These are phyloP conservation scores for Euphonia xanthogaster DNA, from an alignment of 2,797 vertebrate species.

Conservation along the genomic window DNA sequence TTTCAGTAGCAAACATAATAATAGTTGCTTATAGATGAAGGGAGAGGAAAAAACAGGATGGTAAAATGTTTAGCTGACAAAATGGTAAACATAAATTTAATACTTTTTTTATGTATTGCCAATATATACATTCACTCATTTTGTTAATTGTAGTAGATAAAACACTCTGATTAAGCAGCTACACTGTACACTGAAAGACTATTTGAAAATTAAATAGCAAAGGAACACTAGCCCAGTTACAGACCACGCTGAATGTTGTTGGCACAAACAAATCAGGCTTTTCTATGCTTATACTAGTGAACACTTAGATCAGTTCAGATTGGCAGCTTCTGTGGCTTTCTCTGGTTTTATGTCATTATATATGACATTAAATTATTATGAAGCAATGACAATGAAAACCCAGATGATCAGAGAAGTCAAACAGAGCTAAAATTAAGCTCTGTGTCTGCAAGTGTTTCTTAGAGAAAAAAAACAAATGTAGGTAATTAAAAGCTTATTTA, in stretches of 20 bases:
- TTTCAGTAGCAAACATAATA: constrained; percentile 70
- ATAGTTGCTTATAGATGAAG: constrained; percentile 67
- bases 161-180: constrained; percentile 73
- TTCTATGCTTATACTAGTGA: constrained; percentile 54
- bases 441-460: constrained; percentile 70
- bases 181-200: constrained; percentile 63
- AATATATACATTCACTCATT: constrained; percentile 71
- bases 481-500: constrained; percentile 69
- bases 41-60: constrained; percentile 60
- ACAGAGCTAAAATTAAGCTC: constrained; percentile 77
- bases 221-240: constrained; percentile 73
- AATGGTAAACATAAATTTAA: constrained; percentile 69
- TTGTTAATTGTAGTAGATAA: constrained; percentile 72
- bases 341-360: constrained; percentile 77
- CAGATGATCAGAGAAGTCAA: constrained; percentile 81
- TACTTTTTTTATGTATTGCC: constrained; percentile 60
- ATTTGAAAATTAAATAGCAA: constrained; percentile 70
- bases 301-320: constrained; percentile 74
- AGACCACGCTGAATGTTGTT: constrained; percentile 76
- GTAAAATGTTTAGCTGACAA: constrained; percentile 73
- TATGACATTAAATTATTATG: constrained; percentile 81
- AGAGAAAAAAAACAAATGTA: constrained; percentile 34
- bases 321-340: constrained; percentile 78
- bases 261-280: constrained; percentile 76
- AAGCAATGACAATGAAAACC: constrained; percentile 77